Evolutionary conservation across 1,140 invertebrate genomes (phyloP).

Genomic region (Leptinotarsa lineolata): DNA sequence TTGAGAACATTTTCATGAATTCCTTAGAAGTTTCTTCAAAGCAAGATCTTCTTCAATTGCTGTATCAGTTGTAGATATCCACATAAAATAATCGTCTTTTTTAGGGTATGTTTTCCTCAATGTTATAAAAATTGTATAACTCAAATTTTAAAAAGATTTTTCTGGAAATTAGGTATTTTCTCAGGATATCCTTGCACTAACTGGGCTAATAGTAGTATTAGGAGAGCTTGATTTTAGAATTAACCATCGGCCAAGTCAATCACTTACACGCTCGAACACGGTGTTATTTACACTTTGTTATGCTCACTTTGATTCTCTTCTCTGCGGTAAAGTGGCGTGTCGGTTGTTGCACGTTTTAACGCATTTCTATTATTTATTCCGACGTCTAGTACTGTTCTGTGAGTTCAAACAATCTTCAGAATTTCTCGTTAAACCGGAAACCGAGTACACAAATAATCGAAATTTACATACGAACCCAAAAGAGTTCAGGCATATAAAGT

Average conservation of each 20-base stretch:
- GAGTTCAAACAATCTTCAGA: conserved; percentile 2
- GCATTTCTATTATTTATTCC: background rate
- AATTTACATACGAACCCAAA: background rate
- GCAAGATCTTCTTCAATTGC: too few species aligned
- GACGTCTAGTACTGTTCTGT: background rate
- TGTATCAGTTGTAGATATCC: too few species aligned
- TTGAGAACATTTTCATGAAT: too few species aligned
- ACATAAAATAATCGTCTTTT: too few species aligned
- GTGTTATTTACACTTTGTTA: conserved; percentile 3
- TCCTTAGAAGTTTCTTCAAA: too few species aligned
- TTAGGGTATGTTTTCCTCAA: too few species aligned
- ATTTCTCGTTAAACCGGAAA: conserved; percentile 2
- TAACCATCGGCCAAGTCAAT: conserved; percentile 5
- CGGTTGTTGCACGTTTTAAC: conserved; percentile 3
- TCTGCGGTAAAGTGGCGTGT: conserved; percentile 2
- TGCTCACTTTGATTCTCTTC: conserved; percentile 8
- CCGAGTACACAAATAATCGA: background rate
- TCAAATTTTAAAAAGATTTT: too few species aligned
- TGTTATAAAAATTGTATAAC: too few species aligned
- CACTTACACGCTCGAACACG: conserved; percentile 5
- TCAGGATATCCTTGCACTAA: background rate
- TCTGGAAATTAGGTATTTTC: too few species aligned
- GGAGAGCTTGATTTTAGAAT: background rate
- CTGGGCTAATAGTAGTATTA: background rate
- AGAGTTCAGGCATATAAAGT: too few species aligned